Conservation (phyloP, 2,888 invertebrate species). For the Latrodectus elegans region DNA sequence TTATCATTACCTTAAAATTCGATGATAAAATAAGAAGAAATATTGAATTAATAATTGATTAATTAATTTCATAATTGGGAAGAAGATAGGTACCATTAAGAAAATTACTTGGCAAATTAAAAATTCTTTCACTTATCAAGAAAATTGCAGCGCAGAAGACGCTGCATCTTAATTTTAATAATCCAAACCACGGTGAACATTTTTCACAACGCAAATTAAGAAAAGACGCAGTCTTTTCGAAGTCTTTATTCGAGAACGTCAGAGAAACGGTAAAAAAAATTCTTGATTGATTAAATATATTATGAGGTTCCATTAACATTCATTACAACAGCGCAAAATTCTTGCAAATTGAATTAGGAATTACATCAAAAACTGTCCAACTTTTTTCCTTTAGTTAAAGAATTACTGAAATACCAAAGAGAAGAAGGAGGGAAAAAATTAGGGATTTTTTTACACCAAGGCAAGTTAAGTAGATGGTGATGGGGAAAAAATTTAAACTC, state of each 20-base stretch:
- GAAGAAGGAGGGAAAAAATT: slow-evolving; percentile 28
- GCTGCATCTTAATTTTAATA: slow-evolving; percentile 35
- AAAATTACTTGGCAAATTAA: slow-evolving; percentile 38
- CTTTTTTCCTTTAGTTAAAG: slow-evolving; percentile 50
- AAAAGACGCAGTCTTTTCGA: slow-evolving; percentile 20
- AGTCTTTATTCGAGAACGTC: no score
- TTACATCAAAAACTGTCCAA: slow-evolving; percentile 69
- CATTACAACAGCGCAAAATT: slow-evolving; percentile 50
- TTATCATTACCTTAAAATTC: slow-evolving; percentile 17
- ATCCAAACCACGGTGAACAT: slow-evolving; percentile 20
- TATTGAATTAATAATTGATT: slow-evolving; percentile 51
- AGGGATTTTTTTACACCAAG: neutral
- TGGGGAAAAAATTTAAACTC: slow-evolving; percentile 53
- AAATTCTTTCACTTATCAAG: slow-evolving; percentile 18
- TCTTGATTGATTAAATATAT: slow-evolving; percentile 68
- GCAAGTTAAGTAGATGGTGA: neutral
- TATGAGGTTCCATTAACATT: slow-evolving; percentile 67
- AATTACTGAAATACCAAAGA: slow-evolving; percentile 32
- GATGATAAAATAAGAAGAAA: slow-evolving; percentile 22
- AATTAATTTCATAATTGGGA: slow-evolving; percentile 42
- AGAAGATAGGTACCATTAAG: slow-evolving; percentile 40
- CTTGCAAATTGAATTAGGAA: slow-evolving; percentile 63
- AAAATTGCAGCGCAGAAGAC: neutral
- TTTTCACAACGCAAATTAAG: slow-evolving; percentile 57
- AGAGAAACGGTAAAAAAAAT: slow-evolving; percentile 20